phyloP scores from a whole-genome alignment of 2,888 invertebrate genomes.

The Lepidocyrtinus sp. region DNA sequence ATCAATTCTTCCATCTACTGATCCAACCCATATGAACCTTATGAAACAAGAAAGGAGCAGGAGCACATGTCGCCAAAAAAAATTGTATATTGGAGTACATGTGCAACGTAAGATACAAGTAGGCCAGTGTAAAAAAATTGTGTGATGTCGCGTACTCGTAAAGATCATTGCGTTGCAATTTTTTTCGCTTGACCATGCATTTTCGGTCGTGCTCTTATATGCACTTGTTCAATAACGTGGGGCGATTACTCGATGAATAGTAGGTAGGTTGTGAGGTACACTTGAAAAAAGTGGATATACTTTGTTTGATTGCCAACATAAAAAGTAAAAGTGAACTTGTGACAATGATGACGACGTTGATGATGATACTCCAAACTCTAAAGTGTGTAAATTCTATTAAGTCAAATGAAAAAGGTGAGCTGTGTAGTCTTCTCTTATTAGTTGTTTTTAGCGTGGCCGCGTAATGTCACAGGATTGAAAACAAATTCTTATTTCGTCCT shows the following conservation, averaged over 20 bases:
- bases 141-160: background rate
- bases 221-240: too few species aligned
- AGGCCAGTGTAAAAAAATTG: background rate
- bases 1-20: background rate
- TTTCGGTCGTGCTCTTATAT: conserved; percentile 10
- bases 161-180: background rate
- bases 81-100: background rate
- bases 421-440: too few species aligned
- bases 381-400: too few species aligned
- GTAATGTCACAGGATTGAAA: background rate
- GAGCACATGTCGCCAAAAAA: conserved; percentile 12
- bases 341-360: background rate
- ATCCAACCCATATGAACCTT: background rate
- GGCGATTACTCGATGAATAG: too few species aligned
- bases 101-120: background rate
- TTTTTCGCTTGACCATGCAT: conserved; percentile 37
- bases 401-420: too few species aligned
- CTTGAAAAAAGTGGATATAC: background rate
- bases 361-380: conserved; percentile 7
- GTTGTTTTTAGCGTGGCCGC: background rate
- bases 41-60: too few species aligned
- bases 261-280: conserved; percentile 15
- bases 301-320: conserved; percentile 11
- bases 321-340: conserved; percentile 41
- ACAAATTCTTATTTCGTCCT: conserved; percentile 1